Evolutionary conservation across 1,140 invertebrate genomes (phyloP).

Genomic region (Scaptodrosophila lebanonensis): DNA sequence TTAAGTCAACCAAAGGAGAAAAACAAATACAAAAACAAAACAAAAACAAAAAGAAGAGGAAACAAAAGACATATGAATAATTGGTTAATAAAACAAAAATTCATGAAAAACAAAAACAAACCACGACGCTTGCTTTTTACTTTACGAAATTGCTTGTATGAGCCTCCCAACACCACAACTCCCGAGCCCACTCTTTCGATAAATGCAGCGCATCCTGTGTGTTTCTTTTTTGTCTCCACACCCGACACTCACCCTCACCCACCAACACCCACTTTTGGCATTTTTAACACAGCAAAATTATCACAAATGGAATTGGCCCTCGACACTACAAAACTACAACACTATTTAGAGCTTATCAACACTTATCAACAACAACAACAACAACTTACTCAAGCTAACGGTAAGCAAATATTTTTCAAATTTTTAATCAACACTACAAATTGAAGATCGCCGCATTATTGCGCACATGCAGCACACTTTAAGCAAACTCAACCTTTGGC

Average conservation of each 20-base stretch:
- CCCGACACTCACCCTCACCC: conserved; percentile 10
- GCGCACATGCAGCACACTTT: conserved; percentile 31
- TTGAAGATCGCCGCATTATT: conserved; percentile 8
- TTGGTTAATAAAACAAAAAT: conserved; percentile 71
- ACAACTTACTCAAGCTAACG: conserved; percentile 24
- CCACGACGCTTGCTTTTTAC: conserved; percentile 57
- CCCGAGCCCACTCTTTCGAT: background rate
- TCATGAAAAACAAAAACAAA: conserved; percentile 39
- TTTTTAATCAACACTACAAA: conserved; percentile 17
- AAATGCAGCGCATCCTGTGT: too few species aligned
- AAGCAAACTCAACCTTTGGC: conserved; percentile 21
- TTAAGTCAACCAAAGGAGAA: conserved; percentile 37
- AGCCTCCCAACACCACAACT: conserved; percentile 4
- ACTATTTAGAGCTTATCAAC: conserved; percentile 1
- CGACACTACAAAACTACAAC: conserved; percentile 42
- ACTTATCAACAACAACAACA: conserved; percentile 8
- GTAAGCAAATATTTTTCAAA: conserved; percentile 26
- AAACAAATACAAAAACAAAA: too few species aligned
- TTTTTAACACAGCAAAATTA: conserved; percentile 47
- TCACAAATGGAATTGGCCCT: conserved; percentile 42
- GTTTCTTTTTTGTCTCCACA: conserved; percentile 17
- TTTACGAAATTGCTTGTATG: conserved; percentile 48
- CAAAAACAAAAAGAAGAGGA: too few species aligned
- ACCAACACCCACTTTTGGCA: conserved; percentile 19
- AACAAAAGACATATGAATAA: conserved; percentile 57